phyloP scores from a whole-genome alignment of 2,888 invertebrate species.

The Ectemnius cavifrons region DNA sequence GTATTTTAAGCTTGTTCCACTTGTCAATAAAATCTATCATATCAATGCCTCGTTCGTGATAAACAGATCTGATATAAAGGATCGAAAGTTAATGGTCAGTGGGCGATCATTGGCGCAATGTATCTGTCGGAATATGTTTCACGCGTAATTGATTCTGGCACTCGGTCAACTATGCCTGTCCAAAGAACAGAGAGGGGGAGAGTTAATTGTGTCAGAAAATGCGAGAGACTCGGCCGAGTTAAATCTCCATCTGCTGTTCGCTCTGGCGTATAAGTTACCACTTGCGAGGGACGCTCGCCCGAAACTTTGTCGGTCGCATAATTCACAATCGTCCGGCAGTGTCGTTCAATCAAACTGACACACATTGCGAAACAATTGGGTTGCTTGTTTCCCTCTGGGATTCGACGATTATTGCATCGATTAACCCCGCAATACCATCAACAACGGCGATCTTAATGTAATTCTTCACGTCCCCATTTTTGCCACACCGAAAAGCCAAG shows the following conservation, averaged over 20 bases:
- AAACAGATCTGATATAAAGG: too few relatives aligned
- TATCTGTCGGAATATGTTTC: not conserved
- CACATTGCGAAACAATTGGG: slow-evolving; percentile 2
- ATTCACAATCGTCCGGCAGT: slow-evolving; percentile 42
- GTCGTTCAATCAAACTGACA: slow-evolving; percentile 16
- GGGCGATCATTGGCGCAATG: too few relatives aligned
- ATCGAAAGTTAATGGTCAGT: too few relatives aligned
- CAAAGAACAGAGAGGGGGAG: not conserved
- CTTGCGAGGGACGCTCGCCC: slow-evolving; percentile 23
- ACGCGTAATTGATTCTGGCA: slow-evolving; percentile 1
- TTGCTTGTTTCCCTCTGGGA: slow-evolving; percentile 12
- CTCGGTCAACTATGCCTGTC: not conserved
- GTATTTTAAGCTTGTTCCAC: too few relatives aligned
- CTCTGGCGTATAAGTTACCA: slow-evolving; percentile 1
- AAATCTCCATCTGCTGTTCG: slow-evolving; percentile 24
- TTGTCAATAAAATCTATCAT: too few relatives aligned
- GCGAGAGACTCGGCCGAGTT: slow-evolving; percentile 22
- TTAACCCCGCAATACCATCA: not conserved
- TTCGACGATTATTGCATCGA: not conserved
- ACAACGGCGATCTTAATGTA: too few relatives aligned
- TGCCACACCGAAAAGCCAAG: too few relatives aligned
- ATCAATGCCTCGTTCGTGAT: too few relatives aligned
- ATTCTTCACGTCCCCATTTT: too few relatives aligned
- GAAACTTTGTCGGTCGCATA: slow-evolving; percentile 31
- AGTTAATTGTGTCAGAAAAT: slow-evolving; percentile 35